A percentile compares a stretch with the other conserved stretches of the same genome.
Evolutionary conservation across 2,797 vertebrate species (phyloP).

Genomic region (Micromesistius poutassou): DNA sequence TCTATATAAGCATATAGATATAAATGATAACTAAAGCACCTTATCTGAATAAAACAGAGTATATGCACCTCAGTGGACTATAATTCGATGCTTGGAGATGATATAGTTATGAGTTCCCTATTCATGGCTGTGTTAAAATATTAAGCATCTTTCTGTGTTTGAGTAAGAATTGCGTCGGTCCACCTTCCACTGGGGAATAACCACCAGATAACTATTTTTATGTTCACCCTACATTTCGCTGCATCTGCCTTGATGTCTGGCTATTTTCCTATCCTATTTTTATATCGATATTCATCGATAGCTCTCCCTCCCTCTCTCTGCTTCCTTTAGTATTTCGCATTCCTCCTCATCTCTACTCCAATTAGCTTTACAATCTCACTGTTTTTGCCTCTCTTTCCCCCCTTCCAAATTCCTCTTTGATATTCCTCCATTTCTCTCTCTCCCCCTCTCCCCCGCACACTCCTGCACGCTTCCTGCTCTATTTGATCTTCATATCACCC

Average conservation of each 20-base stretch:
- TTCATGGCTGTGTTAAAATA: no score
- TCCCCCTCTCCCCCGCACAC: not conserved
- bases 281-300: no score
- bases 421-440: not conserved
- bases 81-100: not conserved
- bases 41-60: not conserved
- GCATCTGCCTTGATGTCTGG: no score
- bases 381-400: not conserved
- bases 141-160: no score
- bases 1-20: not conserved
- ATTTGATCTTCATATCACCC: not conserved
- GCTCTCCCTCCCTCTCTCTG: no score
- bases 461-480: not conserved
- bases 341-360: not conserved
- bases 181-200: no score
- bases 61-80: not conserved
- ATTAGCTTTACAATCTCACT: not conserved
- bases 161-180: no score
- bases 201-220: no score
- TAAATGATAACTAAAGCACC: not conserved
- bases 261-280: no score
- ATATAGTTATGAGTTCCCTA: not conserved
- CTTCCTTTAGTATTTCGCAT: not conserved
- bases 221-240: no score
- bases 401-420: conserved; percentile 1